These are phyloP conservation scores for Mormyrus iriodes DNA, from an alignment of 2,113 vertebrate genomes.

Conservation along the genomic window DNA sequence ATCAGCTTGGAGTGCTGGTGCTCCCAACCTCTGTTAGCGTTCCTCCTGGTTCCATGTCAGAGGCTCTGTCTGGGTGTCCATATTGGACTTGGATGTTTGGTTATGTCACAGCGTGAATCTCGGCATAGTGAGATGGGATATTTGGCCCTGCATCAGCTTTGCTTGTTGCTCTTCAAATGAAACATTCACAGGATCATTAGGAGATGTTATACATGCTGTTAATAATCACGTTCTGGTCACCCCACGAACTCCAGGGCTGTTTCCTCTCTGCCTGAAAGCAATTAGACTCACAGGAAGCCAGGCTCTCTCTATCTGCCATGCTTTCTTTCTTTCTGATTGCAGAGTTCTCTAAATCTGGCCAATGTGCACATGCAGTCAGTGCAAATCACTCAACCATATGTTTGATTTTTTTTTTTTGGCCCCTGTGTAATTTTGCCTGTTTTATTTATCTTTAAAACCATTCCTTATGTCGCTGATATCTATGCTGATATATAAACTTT, in stretches of 20 bases:
- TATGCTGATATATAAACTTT: background rate
- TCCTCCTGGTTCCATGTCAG: conserved; percentile 30
- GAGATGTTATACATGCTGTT: conserved; percentile 59
- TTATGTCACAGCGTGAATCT: conserved; percentile 40
- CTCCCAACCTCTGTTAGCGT: conserved; percentile 11
- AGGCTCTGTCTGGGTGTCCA: conserved; percentile 3
- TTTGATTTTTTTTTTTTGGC: background rate
- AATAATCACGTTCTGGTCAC: conserved; percentile 50
- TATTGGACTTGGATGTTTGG: conserved; percentile 39
- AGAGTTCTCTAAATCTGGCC: conserved; percentile 41
- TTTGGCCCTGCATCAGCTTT: background rate
- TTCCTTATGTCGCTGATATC: background rate
- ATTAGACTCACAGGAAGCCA: conserved; percentile 54
- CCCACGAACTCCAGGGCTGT: conserved; percentile 40
- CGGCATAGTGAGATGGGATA: conserved; percentile 37
- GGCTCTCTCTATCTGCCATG: conserved; percentile 26
- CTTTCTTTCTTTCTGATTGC: conserved; percentile 34
- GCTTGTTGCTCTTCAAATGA: conserved; percentile 16
- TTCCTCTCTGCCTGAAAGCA: conserved; percentile 58
- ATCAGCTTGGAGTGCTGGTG: background rate
- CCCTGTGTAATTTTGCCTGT: background rate
- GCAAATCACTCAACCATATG: background rate
- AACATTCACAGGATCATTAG: conserved; percentile 48
- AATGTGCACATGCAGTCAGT: background rate
- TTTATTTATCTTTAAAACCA: background rate